Base-by-base conservation (phyloP, 2,888 invertebrate species). In the Amblyjoppa fuscipennis region DNA sequence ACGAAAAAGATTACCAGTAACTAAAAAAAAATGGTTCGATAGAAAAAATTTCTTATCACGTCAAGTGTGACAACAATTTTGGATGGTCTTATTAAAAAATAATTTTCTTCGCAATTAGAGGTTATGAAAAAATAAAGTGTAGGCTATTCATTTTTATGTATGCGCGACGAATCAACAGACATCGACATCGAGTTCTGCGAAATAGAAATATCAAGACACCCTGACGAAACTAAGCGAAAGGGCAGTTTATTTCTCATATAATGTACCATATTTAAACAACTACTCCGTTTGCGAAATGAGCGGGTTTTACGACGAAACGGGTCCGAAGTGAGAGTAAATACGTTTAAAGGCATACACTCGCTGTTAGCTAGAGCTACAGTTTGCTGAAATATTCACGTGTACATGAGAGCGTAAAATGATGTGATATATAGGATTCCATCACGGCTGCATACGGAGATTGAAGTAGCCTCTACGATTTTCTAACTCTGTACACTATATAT, bases 301-400 rank as follows among this genome's bases (percentile, higher is more conserved):
- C 69, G 34, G 61, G 53, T 73, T 64, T 80, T 70, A 80, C 61
- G 68, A 61, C 28, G 73, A 80, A 85, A 83, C 83, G 83, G 83
- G 80, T 83, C 64, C 69, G 71, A 83, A 83, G 61, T 74, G 85
- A 77, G 80, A 77, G 80, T 64, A 83, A 85, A 85, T 83, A 85
- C 69, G 53, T 51, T 49, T 68, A 76, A 80, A 80, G 68, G 59
- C 25, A 25, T 16, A 51, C 68, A 51, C 68, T 11, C 76, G 76
- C 59, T 51, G 79, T 85, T 76, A 61, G 75, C 34, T 56, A 34
- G 51, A 6, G 28, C 61, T 49, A 68, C 64, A 28, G 76, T 71
- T 85, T 66, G 59, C 64, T 49, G 51, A 53, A 81, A 83, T 83
- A 77, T 73, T 73, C 80, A 64, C 73, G 83, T 73, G 76, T 83